Conservation (phyloP, 2,797 vertebrate species). For the Tadarida brasiliensis region DNA sequence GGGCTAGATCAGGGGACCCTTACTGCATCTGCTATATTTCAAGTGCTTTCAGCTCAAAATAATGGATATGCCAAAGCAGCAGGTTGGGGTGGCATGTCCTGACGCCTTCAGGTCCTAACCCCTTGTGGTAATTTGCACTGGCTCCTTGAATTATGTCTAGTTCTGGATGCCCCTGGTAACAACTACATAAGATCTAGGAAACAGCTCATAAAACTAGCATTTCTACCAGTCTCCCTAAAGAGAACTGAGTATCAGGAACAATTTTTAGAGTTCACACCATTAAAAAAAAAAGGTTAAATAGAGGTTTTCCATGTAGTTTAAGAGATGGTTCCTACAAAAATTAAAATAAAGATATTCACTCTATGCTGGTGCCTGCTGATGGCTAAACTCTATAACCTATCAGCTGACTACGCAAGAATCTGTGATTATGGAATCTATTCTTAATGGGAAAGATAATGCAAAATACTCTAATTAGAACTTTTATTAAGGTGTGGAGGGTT, state of each 20-base stretch:
- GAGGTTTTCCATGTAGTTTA: constrained; percentile 9
- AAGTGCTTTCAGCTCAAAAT: not conserved
- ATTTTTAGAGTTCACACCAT: not conserved
- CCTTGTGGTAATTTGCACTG: not conserved
- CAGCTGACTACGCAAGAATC: not conserved
- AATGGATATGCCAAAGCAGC: not conserved
- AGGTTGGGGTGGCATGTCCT: not conserved
- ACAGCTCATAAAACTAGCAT: not conserved
- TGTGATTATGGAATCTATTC: not conserved
- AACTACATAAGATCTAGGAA: not conserved
- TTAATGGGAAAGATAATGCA: not conserved
- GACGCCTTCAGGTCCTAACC: not conserved
- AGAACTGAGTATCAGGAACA: not conserved
- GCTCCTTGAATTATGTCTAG: not conserved
- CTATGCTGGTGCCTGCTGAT: not conserved
- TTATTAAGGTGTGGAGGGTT: not conserved
- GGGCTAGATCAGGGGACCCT: not conserved
- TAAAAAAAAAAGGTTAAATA: not conserved
- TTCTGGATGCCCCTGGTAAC: not conserved
- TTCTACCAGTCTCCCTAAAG: constrained; percentile 10
- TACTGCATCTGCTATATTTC: not conserved
- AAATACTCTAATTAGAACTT: not conserved
- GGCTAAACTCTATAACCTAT: not conserved
- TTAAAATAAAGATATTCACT: not conserved
- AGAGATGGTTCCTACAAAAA: not conserved